These are phyloP conservation scores for Melitaea athalia DNA, from an alignment of 2,888 invertebrate species.

Conservation along the genomic window DNA sequence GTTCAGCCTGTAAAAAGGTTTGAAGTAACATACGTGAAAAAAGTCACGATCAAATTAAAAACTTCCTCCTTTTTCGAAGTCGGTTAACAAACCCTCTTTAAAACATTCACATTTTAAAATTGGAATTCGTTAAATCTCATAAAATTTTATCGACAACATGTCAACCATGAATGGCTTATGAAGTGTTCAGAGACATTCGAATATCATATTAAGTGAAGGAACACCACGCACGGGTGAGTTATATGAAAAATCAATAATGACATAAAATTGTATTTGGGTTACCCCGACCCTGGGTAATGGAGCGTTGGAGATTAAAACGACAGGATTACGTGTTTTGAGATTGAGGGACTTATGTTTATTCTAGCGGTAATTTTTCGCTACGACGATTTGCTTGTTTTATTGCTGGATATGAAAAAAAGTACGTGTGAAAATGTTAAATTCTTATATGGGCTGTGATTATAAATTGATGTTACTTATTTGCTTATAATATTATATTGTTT, in stretches of 20 bases:
- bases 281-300: conserved; percentile 27
- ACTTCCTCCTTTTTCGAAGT: too few species aligned
- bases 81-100: too few species aligned
- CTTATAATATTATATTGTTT: not conserved
- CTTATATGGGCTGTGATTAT: not conserved
- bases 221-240: conserved; percentile 21
- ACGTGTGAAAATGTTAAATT: not conserved
- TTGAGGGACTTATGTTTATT: conserved; percentile 21
- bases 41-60: too few species aligned
- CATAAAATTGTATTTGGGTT: conserved; percentile 29
- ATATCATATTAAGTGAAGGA: conserved; percentile 24
- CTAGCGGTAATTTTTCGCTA: conserved; percentile 13
- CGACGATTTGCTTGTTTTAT: not conserved
- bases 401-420: not conserved
- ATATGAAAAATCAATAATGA: conserved; percentile 27
- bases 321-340: conserved; percentile 24
- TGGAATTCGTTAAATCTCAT: not conserved
- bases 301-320: conserved; percentile 29
- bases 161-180: conserved; percentile 11
- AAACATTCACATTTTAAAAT: too few species aligned
- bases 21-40: too few species aligned
- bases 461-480: not conserved
- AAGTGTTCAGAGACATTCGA: conserved; percentile 24
- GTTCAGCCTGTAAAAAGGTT: too few species aligned
- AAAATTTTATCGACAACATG: not conserved